phyloP scores from a whole-genome alignment of 1,140 invertebrate genomes.

The Eriocheir sinensis region DNA sequence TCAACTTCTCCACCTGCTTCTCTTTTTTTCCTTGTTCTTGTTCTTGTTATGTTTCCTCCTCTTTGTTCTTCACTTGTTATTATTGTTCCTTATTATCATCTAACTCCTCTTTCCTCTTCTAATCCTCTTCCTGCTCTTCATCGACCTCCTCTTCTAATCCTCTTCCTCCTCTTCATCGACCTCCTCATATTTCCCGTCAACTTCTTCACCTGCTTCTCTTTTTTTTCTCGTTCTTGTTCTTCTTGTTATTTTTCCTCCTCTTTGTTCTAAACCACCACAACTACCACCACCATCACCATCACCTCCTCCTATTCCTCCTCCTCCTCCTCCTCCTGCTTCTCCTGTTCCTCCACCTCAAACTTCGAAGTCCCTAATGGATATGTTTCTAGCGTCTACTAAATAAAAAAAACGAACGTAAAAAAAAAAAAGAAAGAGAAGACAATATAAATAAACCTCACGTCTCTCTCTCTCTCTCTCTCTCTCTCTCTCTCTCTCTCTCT shows the following conservation, averaged over 20 bases:
- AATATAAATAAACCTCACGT: neutral
- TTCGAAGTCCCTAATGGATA: conserved; percentile 16
- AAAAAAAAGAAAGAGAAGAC: neutral
- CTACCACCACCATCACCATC: neutral
- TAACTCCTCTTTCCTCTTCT: too few relatives aligned
- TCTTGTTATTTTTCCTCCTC: neutral
- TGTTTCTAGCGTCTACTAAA: conserved; percentile 1
- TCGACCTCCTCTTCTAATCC: neutral
- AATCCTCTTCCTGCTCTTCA: neutral
- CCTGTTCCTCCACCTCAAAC: neutral
- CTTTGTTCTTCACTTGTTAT: neutral
- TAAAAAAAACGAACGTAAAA: neutral
- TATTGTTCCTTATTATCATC: too few relatives aligned
- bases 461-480: neutral
- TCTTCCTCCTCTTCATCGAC: neutral
- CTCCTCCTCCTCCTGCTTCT: neutral
- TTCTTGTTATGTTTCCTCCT: neutral
- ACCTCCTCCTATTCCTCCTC: neutral
- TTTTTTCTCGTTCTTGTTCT: too few relatives aligned
- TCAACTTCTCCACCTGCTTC: neutral
- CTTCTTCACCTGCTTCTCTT: neutral
- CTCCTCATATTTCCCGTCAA: neutral
- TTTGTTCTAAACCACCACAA: neutral
- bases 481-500: neutral
- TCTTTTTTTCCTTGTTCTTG: neutral